phyloP scores from a whole-genome alignment of 2,888 invertebrate species.

The Seira musarum region DNA sequence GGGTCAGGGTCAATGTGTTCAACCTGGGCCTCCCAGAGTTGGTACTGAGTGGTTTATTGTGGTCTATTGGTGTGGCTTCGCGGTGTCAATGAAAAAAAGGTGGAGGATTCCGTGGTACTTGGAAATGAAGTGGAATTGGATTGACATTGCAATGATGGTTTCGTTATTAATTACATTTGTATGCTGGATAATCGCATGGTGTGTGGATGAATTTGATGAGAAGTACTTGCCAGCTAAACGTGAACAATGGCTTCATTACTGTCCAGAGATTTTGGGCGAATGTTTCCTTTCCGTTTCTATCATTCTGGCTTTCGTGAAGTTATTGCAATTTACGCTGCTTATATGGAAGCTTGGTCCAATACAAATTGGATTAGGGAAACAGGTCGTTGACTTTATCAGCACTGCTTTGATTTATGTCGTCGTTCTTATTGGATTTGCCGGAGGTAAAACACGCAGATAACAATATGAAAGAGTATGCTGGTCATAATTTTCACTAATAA shows the following conservation, averaged over 20 bases:
- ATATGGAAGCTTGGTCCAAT: constrained; percentile 79
- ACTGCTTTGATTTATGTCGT: constrained; percentile 78
- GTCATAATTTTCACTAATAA: background rate
- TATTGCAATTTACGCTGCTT: constrained; percentile 78
- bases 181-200: constrained; percentile 26
- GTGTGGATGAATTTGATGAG: constrained; percentile 10
- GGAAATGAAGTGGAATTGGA: constrained; percentile 48
- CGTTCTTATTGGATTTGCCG: constrained; percentile 77
- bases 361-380: constrained; percentile 76
- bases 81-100: constrained; percentile 26
- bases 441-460: constrained; percentile 73
- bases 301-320: constrained; percentile 79
- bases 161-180: constrained; percentile 27
- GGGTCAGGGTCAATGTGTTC: constrained; percentile 30
- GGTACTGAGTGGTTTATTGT: constrained; percentile 35
- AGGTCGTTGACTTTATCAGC: constrained; percentile 79
- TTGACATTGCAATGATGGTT: constrained; percentile 25
- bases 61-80: constrained; percentile 31
- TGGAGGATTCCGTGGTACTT: constrained; percentile 42
- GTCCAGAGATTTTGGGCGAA: constrained; percentile 79
- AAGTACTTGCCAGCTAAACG: background rate
- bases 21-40: constrained; percentile 30
- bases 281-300: constrained; percentile 79
- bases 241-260: constrained; percentile 78
- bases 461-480: constrained; percentile 31